Conservation (phyloP, 1,140 invertebrate genomes). For the Drosophila murphyi region DNA sequence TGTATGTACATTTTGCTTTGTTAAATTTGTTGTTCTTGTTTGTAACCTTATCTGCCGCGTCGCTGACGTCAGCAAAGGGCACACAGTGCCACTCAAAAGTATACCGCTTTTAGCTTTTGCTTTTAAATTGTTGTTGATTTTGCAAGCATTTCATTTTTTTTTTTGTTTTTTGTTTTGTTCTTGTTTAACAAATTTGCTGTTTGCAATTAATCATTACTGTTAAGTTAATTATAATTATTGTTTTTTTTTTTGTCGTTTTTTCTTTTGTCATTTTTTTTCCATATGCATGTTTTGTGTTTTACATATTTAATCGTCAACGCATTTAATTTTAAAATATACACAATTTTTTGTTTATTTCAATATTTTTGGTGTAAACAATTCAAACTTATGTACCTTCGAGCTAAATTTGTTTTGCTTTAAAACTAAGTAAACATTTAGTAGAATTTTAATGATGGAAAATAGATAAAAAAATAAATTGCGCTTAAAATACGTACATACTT, state of each 20-base stretch:
- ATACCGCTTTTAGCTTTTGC: slow-evolving; percentile 36
- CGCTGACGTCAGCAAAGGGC: slow-evolving; percentile 56
- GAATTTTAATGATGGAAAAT: slow-evolving; percentile 64
- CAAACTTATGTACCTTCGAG: slow-evolving; percentile 74
- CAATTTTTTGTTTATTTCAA: slow-evolving; percentile 77
- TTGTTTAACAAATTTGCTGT: slow-evolving; percentile 36
- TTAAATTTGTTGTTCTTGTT: slow-evolving; percentile 49
- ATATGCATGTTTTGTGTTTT: slow-evolving; percentile 43
- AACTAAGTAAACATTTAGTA: slow-evolving; percentile 81
- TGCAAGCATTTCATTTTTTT: slow-evolving; percentile 29
- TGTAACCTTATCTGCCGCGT: slow-evolving; percentile 67
- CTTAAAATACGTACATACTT: slow-evolving; percentile 50
- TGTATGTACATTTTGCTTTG: slow-evolving; percentile 18
- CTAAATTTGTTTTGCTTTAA: slow-evolving; percentile 72
- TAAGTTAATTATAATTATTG: slow-evolving; percentile 38
- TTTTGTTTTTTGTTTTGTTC: slow-evolving; percentile 5
- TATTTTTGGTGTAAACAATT: slow-evolving; percentile 83
- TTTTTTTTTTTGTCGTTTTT: slow-evolving; percentile 11
- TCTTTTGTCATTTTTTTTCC: slow-evolving; percentile 22
- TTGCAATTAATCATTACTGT: slow-evolving; percentile 17
- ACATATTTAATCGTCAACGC: slow-evolving; percentile 49
- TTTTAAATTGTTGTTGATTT: slow-evolving; percentile 26
- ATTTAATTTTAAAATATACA: slow-evolving; percentile 67
- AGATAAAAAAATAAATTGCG: slow-evolving; percentile 60
- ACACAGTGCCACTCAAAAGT: slow-evolving; percentile 71